phyloP scores from a whole-genome alignment of 2,797 vertebrate genomes.

The Sus cebifrons region DNA sequence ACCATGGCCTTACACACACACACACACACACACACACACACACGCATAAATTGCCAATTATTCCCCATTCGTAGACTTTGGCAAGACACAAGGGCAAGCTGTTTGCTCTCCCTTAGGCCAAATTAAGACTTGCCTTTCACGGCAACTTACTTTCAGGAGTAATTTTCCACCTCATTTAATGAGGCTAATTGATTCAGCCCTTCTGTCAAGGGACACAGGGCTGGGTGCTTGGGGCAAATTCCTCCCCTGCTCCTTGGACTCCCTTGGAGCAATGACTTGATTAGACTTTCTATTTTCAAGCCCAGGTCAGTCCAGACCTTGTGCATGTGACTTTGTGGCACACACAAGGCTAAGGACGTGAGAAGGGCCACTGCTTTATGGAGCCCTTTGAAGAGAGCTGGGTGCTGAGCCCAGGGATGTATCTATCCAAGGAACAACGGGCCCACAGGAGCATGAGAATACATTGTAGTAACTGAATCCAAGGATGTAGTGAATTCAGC shows the following conservation, averaged over 20 bases:
- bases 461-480: background rate
- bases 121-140: slow-evolving; percentile 85
- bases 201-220: slow-evolving; percentile 47
- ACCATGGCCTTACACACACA: slow-evolving; percentile 76
- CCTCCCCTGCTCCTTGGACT: slow-evolving; percentile 40
- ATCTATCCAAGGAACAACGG: slow-evolving; percentile 6
- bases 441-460: background rate
- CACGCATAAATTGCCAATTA: slow-evolving; percentile 83
- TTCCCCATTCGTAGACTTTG: slow-evolving; percentile 81
- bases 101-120: slow-evolving; percentile 85
- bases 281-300: slow-evolving; percentile 78
- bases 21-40: slow-evolving; percentile 52
- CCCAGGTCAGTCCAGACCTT: background rate
- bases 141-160: slow-evolving; percentile 82
- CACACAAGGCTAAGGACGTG: background rate
- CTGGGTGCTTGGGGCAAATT: slow-evolving; percentile 70
- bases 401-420: slow-evolving; percentile 2
- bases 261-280: slow-evolving; percentile 68
- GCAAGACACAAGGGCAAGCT: slow-evolving; percentile 71
- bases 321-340: slow-evolving; percentile 7
- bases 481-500: background rate
- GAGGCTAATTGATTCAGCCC: slow-evolving; percentile 85
- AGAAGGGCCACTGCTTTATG: slow-evolving; percentile 58
- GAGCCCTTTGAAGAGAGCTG: slow-evolving; percentile 46
- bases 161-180: slow-evolving; percentile 88